Evolutionary conservation across 2,113 vertebrate species (phyloP).

Genomic region (Astatotilapia flaviijosephi): DNA sequence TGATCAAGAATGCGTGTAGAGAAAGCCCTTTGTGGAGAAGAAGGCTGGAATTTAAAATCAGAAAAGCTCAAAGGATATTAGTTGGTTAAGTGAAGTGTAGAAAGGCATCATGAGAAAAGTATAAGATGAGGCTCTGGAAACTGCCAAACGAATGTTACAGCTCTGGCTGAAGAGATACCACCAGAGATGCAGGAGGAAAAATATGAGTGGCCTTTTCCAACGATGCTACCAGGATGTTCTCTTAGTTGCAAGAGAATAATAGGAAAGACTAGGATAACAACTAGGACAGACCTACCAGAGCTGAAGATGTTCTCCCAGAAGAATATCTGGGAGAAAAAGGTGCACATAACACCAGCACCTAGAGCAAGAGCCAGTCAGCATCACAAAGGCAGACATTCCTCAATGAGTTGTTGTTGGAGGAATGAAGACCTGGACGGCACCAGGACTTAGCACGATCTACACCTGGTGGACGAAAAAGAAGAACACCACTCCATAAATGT

Average conservation of each 20-base stretch:
- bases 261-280: not conserved
- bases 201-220: not conserved
- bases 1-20: not conserved
- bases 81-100: not conserved
- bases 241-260: not conserved
- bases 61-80: not conserved
- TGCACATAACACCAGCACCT: not conserved
- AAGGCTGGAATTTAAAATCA: not conserved
- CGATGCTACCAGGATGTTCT: not conserved
- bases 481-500: not conserved
- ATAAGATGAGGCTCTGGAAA: rapidly evolving
- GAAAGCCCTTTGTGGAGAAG: not conserved
- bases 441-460: not conserved
- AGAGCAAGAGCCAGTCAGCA: not conserved
- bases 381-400: not conserved
- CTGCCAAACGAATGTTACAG: not conserved
- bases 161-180: not conserved
- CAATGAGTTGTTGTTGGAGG: not conserved
- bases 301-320: not conserved
- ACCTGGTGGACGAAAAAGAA: not conserved
- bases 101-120: not conserved
- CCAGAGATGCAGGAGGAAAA: not conserved
- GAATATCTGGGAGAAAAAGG: not conserved
- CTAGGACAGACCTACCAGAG: not conserved
- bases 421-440: not conserved